Evolutionary conservation across 2,113 vertebrate genomes (phyloP), one percentile per base, ranked within the genome.

Genomic region (Lates calcarifer): DNA sequence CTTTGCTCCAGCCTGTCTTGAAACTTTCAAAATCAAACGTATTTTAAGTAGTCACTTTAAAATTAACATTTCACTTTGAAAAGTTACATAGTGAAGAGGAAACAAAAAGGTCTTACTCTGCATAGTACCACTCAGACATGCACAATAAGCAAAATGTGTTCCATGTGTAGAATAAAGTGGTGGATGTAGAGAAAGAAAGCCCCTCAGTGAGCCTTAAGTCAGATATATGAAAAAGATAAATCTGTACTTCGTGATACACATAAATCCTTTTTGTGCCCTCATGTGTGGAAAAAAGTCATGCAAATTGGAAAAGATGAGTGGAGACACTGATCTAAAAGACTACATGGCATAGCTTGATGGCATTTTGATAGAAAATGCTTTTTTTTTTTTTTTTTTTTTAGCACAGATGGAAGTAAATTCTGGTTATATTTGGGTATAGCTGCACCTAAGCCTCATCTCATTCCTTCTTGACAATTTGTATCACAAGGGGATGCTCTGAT

Each of bases 401-500:
- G 33, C 13, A 12, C 3, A 37, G 26, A 62, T 0, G 1, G 28
- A 74, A 83, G 24, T 31, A 17, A 72, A 61, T 67, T 35, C 39
- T n/a, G 11, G 26, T 10, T 55, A 11, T 45, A 6, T 55, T 58
- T 17, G n/a, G n/a, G n/a, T n/a, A n/a, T 17, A 15, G 78, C 45
- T 56, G 66, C 60, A 75, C 47, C 83, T 83, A 53, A 83, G 31
- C 62, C 63, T 60, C 51, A 67, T 45, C 74, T 88, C 14, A 55
- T 77, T 79, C 41, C 64, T 74, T 69, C 45, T 62, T 63, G 22
- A 11, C 64, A 74, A 63, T 84, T 83, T 77, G 29, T 43, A 62
- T 88, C 61, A 70, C 20, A 33, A n/a, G 74, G 74, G 63, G 43
- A 75, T 24, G 69, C 41, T 73, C 39, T 90, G 87, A 93, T 80